A percentile compares a stretch with the other conserved stretches of the same genome.
Evolutionary conservation across 1,140 invertebrate genomes (phyloP).

Genomic region (Drosophila miranda): DNA sequence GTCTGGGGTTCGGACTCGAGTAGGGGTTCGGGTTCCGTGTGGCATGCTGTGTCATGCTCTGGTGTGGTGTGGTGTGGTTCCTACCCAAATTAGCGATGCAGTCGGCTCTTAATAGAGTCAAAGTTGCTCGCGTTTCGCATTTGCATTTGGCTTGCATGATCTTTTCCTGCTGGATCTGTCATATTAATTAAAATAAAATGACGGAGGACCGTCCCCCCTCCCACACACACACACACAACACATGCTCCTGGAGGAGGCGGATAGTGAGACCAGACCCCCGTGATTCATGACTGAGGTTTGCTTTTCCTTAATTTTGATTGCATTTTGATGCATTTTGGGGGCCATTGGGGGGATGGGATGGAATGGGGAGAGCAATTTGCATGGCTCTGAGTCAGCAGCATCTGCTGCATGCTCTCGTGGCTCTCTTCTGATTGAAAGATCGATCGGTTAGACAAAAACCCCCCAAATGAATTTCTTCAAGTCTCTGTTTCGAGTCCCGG

Average conservation of each 20-base stretch:
- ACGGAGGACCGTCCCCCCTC: constrained; percentile 35
- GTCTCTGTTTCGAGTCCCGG: constrained; percentile 3
- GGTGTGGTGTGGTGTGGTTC: constrained; percentile 15
- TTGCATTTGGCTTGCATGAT: constrained; percentile 59
- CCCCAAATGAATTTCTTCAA: constrained; percentile 73
- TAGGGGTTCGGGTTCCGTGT: neutral
- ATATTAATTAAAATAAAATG: constrained; percentile 75
- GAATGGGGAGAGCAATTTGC: constrained; percentile 48
- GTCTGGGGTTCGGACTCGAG: neutral
- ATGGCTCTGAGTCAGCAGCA: constrained; percentile 48
- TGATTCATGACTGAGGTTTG: constrained; percentile 56
- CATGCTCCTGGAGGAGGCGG: constrained; percentile 4
- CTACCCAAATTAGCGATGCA: constrained; percentile 46
- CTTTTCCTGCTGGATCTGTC: constrained; percentile 33
- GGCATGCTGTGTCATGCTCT: constrained; percentile 1
- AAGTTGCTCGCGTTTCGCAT: constrained; percentile 37
- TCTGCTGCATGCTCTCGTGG: constrained; percentile 47
- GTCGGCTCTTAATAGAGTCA: constrained; percentile 65
- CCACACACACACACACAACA: neutral
- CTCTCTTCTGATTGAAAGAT: constrained; percentile 78
- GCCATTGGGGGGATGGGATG: constrained; percentile 1
- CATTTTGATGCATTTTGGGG: constrained; percentile 75
- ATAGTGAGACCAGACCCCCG: constrained; percentile 44
- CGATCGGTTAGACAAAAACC: constrained; percentile 74
- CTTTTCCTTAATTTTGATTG: constrained; percentile 79